Evolutionary conservation across 2,888 invertebrate species (phyloP).

Genomic region (Drosophila emarginata): DNA sequence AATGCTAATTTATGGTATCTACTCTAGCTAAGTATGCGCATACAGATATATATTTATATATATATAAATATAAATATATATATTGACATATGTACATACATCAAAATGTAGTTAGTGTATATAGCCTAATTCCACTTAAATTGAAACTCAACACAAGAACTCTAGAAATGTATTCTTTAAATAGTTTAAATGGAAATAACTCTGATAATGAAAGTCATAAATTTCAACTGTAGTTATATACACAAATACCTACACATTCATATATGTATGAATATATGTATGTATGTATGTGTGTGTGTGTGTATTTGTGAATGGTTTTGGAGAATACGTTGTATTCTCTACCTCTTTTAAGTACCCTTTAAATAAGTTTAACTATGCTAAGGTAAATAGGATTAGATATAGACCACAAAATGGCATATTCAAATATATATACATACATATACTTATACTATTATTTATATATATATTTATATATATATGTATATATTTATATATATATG

Average conservation of each 20-base stretch:
- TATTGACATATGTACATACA: background rate
- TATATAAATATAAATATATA: background rate
- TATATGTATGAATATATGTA: background rate
- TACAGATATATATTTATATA: background rate
- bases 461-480: too few species aligned
- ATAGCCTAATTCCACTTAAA: background rate
- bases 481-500: too few species aligned
- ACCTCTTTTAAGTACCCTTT: too few species aligned
- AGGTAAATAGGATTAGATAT: too few species aligned
- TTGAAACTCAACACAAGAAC: background rate
- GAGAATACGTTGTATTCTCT: too few species aligned
- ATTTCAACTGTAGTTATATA: background rate
- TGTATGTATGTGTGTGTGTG: too few species aligned
- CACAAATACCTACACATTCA: background rate
- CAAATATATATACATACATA: too few species aligned
- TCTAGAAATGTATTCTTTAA: background rate
- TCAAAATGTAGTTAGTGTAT: background rate
- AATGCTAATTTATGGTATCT: conserved; percentile 53
- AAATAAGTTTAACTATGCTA: too few species aligned
- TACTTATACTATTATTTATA: too few species aligned
- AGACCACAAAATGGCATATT: too few species aligned
- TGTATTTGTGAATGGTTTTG: background rate
- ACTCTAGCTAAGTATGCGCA: background rate
- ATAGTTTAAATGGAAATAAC: background rate
- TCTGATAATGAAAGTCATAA: conserved; percentile 3